Conservation (phyloP, 2,113 vertebrate species). For the Cranoglanis bouderius region DNA sequence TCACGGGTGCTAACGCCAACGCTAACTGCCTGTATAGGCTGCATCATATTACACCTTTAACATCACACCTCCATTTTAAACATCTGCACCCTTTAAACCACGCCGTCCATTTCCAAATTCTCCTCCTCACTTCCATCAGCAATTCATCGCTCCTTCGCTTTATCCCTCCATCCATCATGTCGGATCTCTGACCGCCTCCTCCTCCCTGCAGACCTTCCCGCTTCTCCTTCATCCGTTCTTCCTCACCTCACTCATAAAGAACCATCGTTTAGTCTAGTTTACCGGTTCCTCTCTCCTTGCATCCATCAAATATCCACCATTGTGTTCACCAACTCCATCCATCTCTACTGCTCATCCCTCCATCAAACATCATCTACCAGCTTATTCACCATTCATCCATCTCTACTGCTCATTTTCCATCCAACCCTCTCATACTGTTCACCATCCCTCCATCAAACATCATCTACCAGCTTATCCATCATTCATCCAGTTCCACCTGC, state of each 20-base stretch:
- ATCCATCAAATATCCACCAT: not conserved
- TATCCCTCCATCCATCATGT: not conserved
- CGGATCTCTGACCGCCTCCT: not conserved
- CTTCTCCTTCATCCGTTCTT: not conserved
- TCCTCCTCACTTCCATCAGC: not conserved
- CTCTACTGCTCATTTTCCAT: not conserved
- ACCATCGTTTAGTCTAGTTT: not conserved
- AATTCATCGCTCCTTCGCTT: not conserved
- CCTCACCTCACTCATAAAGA: not conserved
- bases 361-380: not conserved
- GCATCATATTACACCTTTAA: conserved; percentile 22
- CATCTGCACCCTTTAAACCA: conserved; percentile 22
- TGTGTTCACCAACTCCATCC: not conserved
- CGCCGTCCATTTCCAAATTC: conserved; percentile 10
- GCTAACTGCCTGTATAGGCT: conserved; percentile 14
- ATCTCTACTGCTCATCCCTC: not conserved
- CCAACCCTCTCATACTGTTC: not conserved
- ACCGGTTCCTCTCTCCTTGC: not conserved
- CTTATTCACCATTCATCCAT: not conserved
- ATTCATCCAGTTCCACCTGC: not conserved
- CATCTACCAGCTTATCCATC: too few species aligned
- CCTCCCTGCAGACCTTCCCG: not conserved
- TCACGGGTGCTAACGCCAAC: not conserved
- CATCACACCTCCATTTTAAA: conserved; percentile 27
- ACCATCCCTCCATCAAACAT: not conserved